Evolutionary conservation across 1,140 invertebrate species (phyloP), one percentile per base, ranked within the genome.

Genomic region (Aethina tumida): DNA sequence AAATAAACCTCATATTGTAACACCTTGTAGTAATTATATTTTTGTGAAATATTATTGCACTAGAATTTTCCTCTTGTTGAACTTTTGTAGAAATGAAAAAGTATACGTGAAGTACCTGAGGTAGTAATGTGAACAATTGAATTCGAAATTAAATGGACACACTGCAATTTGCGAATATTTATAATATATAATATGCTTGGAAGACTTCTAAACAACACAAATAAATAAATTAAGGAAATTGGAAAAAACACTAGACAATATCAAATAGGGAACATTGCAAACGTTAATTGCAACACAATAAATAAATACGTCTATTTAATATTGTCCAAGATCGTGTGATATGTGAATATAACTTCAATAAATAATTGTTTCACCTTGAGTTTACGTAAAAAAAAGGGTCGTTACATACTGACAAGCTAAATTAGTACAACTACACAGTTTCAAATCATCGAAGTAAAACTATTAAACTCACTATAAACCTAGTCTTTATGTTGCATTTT

Each of bases 401-500:
- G n/a, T n/a, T n/a, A n/a, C 8, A 27, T 27, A 5, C 22, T 24
- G 8, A 24, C 10, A 12, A 12, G 4, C 10, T 12, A 12, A 12
- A 5, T 12, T 27, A 6, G 10, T 13, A 6, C 1, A 12, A 12
- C 14, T 24, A n/a, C 25, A n/a, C 14, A 12, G 14, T 22, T 22
- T 7, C 6, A 7, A 7, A 7, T 22, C n/a, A 7, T 22, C 21
- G 6, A 7, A 7, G 6, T 22, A 22, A 7, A 7, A 22, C 21
- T 22, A 32, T 29, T 21, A 22, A 44, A 44, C 41, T 45, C 42
- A 44, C 42, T 41, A 49, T 38, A 14, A 46, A 45, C 42, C 34
- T 46, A 52, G 49, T 52, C 49, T 52, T 52, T 39, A 41, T 42
- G 41, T 52, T 52, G 41, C 45, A 45, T 51, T 42, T 35, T 45